Base-by-base conservation (phyloP, 1,140 invertebrate species). In the Megalonaias nervosa region DNA sequence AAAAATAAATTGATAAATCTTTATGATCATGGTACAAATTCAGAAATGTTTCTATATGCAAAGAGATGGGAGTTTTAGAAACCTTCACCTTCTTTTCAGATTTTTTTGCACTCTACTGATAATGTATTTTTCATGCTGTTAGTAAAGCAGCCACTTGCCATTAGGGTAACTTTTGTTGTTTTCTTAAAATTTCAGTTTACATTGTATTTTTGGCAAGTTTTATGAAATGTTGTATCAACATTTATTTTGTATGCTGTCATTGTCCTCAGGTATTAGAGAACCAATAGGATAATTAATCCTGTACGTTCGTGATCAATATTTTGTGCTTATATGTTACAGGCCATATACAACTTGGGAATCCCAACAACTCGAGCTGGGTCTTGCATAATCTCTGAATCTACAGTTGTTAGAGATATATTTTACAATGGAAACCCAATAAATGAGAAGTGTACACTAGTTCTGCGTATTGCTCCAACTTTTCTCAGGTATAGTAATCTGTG, bases 301-400 rank as follows among this genome's bases (percentile, higher is more conserved):
- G 19, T 48, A 88, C 88, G 2, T 58, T 38, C 19, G 5, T 0
- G 19, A 62, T 62, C 21, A 23, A 5, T 23, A 75, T 69, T 69
- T 12, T 21, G 67, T 19, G 64, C 3, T 67, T 76, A 65, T 79
- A 91, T 85, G 88, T 91, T 82, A 85, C 93, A 75, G 93, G 94
- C 94, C 0, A 93, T 94, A 89, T 87, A 93, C 87, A 89, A 92
- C 83, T 89, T 94, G 2, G 93, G 92, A 92, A 90, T 93, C 61
- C 91, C 92, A 38, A 94, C 94, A 19, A 93, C 93, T 0, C 87
- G 94, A 82, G 92, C 93, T 66, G 93, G 91, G 16, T 91, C 92
- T 11, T 89, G 94, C 78, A 91, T 94, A 23, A 93, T 93, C 3
- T 93, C 93, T 71, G 92, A 94, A 68, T 92, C 92, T 74, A 86